These are phyloP conservation scores for Scaptomyza graminum DNA, from an alignment of 1,140 invertebrate genomes.

Conservation along the genomic window DNA sequence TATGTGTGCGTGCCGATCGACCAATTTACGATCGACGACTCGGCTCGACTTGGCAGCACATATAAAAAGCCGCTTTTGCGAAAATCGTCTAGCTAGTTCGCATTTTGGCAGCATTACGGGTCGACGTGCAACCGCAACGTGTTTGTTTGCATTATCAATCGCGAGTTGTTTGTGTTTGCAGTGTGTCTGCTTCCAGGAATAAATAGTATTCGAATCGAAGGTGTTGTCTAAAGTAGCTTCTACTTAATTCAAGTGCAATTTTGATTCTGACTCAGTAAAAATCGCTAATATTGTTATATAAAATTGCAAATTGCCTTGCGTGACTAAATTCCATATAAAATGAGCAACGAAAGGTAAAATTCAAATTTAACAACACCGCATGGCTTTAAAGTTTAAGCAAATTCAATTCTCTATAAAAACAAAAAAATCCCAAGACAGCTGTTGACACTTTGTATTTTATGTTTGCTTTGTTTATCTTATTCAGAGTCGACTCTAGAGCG, in stretches of 20 bases:
- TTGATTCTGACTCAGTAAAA: conserved; percentile 22
- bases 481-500: conserved; percentile 21
- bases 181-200: conserved; percentile 19
- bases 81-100: conserved; percentile 49
- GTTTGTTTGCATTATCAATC: conserved; percentile 7
- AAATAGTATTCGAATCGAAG: conserved; percentile 33
- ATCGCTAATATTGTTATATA: conserved; percentile 34
- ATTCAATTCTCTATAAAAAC: neutral
- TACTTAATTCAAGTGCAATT: conserved; percentile 36
- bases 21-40: conserved; percentile 33
- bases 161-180: conserved; percentile 18
- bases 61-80: conserved; percentile 60
- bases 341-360: conserved; percentile 69
- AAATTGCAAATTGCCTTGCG: conserved; percentile 41
- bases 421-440: conserved; percentile 23
- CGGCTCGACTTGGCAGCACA: conserved; percentile 13
- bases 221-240: conserved; percentile 28
- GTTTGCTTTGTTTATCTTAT: conserved; percentile 15
- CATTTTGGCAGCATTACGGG: conserved; percentile 55
- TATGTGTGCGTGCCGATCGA: conserved; percentile 27
- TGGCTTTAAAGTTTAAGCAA: conserved; percentile 9
- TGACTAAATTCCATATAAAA: conserved; percentile 61
- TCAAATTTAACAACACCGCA: conserved; percentile 30
- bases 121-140: conserved; percentile 41
- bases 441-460: neutral